These are phyloP conservation scores for Trichopria drosophilae DNA, from an alignment of 2,888 invertebrate genomes.

Conservation along the genomic window DNA sequence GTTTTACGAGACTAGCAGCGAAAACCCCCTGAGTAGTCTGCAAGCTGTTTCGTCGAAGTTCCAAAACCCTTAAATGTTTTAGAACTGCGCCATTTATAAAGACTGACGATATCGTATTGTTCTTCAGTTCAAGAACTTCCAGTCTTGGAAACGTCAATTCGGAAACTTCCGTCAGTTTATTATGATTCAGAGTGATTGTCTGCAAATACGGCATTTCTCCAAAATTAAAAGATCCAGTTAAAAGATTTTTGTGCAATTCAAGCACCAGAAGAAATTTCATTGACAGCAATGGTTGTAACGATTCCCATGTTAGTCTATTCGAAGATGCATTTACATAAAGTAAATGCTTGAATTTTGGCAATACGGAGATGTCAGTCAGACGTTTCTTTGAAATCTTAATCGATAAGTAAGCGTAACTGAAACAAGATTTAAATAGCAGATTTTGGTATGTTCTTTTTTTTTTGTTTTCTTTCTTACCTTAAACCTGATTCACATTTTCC, in stretches of 20 bases:
- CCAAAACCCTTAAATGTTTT: slow-evolving; percentile 61
- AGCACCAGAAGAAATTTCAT: slow-evolving; percentile 64
- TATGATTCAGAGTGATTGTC: slow-evolving; percentile 63
- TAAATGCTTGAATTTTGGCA: no score
- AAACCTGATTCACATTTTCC: slow-evolving; percentile 60
- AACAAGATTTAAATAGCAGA: no score
- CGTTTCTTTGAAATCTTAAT: no score
- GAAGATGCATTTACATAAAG: slow-evolving; percentile 65
- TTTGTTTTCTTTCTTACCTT: no score
- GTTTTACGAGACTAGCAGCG: no score
- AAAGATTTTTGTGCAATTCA: slow-evolving; percentile 63
- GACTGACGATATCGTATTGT: slow-evolving; percentile 57
- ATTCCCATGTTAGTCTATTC: slow-evolving; percentile 60
- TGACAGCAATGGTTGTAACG: slow-evolving; percentile 60
- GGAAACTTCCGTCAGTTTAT: slow-evolving; percentile 60
- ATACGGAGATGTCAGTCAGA: no score
- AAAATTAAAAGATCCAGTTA: slow-evolving; percentile 61
- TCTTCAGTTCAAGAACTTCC: slow-evolving; percentile 63
- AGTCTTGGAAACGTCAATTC: slow-evolving; percentile 64
- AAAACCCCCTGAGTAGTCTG: no score
- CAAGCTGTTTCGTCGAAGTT: slow-evolving; percentile 62
- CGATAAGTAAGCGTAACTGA: no score
- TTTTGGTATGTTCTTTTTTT: no score
- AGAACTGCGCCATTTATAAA: slow-evolving; percentile 41
- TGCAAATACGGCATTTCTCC: slow-evolving; percentile 64